Conservation (phyloP, 2,113 vertebrate species). For the Vulpes ferrilata region DNA sequence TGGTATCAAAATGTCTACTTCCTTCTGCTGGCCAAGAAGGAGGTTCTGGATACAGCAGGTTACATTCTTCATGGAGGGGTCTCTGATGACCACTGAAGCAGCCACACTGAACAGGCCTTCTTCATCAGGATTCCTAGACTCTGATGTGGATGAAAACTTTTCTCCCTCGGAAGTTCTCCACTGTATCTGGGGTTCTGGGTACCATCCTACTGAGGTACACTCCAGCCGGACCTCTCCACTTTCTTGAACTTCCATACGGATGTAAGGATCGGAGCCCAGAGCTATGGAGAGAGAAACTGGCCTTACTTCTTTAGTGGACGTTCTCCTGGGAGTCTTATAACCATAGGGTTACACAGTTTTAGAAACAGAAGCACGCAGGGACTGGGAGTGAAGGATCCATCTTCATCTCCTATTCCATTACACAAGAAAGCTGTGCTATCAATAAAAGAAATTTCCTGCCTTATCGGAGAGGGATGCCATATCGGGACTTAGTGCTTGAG, state of each 20-base stretch:
- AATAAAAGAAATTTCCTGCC: background rate
- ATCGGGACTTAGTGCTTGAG: background rate
- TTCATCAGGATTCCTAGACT: conserved; percentile 17
- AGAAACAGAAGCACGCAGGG: background rate
- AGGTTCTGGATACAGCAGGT: conserved; percentile 78
- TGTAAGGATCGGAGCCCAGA: conserved; percentile 75
- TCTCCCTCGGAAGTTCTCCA: conserved; percentile 72
- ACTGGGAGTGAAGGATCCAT: background rate
- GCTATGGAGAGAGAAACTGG: conserved; percentile 62
- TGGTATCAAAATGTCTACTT: conserved; percentile 66
- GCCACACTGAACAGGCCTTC: conserved; percentile 78
- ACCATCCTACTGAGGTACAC: conserved; percentile 81
- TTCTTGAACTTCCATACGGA: conserved; percentile 68
- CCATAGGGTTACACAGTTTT: background rate
- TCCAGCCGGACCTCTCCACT: conserved; percentile 60
- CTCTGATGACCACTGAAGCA: conserved; percentile 64
- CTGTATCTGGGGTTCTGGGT: conserved; percentile 77
- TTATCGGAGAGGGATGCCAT: background rate
- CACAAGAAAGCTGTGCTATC: background rate
- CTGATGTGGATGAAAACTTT: background rate
- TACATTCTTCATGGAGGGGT: conserved; percentile 46
- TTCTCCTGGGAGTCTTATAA: background rate
- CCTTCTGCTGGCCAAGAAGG: conserved; percentile 76
- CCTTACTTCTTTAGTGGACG: background rate
- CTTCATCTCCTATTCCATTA: background rate